Evolutionary conservation across 1,140 invertebrate genomes (phyloP).

Genomic region (Epicauta chinensis): DNA sequence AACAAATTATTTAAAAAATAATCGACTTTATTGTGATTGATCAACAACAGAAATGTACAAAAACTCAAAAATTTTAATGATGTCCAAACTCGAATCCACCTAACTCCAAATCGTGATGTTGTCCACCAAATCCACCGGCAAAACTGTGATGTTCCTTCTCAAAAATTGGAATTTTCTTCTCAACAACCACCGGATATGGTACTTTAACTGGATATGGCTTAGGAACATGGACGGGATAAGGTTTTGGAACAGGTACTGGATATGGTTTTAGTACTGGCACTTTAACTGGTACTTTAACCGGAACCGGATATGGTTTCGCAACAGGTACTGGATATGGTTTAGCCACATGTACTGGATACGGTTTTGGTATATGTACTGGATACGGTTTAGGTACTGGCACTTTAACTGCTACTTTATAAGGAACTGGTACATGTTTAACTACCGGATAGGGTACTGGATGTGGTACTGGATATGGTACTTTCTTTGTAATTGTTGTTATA

Average conservation of each 20-base stretch:
- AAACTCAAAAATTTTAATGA: too few species aligned
- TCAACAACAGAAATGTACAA: too few species aligned
- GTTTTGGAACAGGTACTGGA: conserved; percentile 36
- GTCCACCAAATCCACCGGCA: conserved; percentile 19
- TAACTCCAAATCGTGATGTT: too few species aligned
- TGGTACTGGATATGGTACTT: conserved; percentile 33
- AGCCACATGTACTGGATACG: conserved; percentile 19
- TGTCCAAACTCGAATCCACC: too few species aligned
- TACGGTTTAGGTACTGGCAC: conserved; percentile 27
- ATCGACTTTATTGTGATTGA: too few species aligned
- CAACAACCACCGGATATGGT: conserved; percentile 36
- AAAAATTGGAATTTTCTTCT: conserved; percentile 35
- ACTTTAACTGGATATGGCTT: conserved; percentile 42
- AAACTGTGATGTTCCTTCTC: conserved; percentile 6
- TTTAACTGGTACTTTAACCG: conserved; percentile 31
- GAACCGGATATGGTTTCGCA: conserved; percentile 31
- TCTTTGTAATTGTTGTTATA: conserved; percentile 24
- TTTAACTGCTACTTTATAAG: conserved; percentile 13
- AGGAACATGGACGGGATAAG: conserved; percentile 37
- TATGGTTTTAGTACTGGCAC: conserved; percentile 46
- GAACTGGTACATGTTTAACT: conserved; percentile 27
- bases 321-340: conserved; percentile 32
- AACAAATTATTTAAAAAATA: too few species aligned
- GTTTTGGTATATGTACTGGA: conserved; percentile 47
- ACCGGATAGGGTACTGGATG: conserved; percentile 35